Conservation (phyloP, 2,113 vertebrate species). For the Acanthisitta chloris region DNA sequence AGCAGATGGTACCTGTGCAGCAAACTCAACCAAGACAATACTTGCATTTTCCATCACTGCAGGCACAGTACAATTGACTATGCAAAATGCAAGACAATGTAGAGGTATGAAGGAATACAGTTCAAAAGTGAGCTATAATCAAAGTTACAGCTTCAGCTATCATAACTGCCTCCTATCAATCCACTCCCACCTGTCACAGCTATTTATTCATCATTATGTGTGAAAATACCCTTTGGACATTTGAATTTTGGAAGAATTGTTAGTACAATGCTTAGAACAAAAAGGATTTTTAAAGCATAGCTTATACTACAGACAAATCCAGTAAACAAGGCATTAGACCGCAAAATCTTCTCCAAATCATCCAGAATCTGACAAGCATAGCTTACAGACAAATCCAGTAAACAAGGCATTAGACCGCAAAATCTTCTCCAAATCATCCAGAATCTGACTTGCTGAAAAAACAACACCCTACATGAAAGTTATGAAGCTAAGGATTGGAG, state of each 20-base stretch:
- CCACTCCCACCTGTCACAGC: not conserved
- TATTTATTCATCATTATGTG: not conserved
- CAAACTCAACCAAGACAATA: not conserved
- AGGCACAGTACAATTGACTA: rapidly evolving
- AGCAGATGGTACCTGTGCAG: not conserved
- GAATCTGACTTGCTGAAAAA: too few relatives aligned
- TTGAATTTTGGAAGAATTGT: not conserved
- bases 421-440: too few relatives aligned
- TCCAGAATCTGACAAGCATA: too few relatives aligned
- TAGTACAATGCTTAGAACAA: not conserved
- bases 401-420: not conserved
- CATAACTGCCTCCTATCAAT: not conserved
- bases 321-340: not conserved
- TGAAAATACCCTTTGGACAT: not conserved
- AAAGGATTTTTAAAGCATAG: not conserved
- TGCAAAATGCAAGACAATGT: not conserved
- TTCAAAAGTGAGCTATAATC: not conserved
- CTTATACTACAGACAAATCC: not conserved
- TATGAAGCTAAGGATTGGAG: too few relatives aligned
- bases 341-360: too few relatives aligned
- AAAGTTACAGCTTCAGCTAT: not conserved
- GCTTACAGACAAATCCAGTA: too few relatives aligned
- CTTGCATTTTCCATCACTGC: not conserved
- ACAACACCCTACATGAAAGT: too few relatives aligned
- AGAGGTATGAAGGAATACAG: not conserved